Conservation (phyloP, 2,888 invertebrate species). For the Stenodera caucasica region DNA sequence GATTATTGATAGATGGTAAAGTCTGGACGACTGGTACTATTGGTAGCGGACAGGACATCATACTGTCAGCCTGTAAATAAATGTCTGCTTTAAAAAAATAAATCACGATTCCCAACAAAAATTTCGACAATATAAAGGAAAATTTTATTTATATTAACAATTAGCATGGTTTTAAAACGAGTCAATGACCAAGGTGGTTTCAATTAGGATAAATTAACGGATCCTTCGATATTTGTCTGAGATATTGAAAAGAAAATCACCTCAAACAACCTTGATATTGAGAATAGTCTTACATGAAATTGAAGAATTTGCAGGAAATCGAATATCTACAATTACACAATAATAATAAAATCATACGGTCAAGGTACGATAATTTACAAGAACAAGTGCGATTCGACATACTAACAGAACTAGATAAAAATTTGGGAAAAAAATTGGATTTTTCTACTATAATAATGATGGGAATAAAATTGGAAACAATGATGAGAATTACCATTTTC, state of each 20-base stretch:
- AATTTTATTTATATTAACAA: neutral
- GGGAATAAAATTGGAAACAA: neutral
- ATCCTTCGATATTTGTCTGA: neutral
- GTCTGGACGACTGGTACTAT: constrained; percentile 64
- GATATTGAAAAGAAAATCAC: neutral
- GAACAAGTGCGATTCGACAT: constrained; percentile 4
- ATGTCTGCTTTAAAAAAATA: neutral
- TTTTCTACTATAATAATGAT: neutral
- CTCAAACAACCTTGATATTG: neutral
- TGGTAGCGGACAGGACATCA: constrained; percentile 70
- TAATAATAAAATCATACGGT: neutral
- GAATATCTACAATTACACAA: neutral
- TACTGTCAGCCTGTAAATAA: constrained; percentile 56
- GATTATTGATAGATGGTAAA: constrained; percentile 62
- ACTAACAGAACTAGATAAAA: neutral
- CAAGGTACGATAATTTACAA: constrained; percentile 4
- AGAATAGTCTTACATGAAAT: neutral
- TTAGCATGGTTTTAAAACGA: neutral
- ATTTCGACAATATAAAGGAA: neutral
- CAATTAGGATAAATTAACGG: neutral
- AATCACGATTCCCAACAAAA: too few species aligned
- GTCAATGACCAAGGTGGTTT: constrained; percentile 5
- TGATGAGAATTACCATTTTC: neutral
- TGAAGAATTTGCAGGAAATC: neutral
- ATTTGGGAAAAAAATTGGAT: neutral